These are phyloP conservation scores for Cotesia vestalis DNA, from an alignment of 1,140 invertebrate species.

Conservation along the genomic window DNA sequence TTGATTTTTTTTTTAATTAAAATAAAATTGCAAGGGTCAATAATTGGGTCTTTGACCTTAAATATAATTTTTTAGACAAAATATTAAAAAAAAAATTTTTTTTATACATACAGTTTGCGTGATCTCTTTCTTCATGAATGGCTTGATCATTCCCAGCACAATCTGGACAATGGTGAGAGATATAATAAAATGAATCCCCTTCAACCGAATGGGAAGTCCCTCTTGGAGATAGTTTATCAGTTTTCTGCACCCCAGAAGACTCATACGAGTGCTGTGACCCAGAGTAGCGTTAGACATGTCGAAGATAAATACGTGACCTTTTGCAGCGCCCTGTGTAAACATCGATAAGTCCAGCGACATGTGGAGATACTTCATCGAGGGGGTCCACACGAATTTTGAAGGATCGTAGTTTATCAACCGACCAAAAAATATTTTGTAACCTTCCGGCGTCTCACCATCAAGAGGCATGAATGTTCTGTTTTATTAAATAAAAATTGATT, in stretches of 20 bases:
- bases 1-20: too few relatives aligned
- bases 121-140: slow-evolving; percentile 76
- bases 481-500: slow-evolving; percentile 21
- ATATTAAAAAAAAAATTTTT: too few relatives aligned
- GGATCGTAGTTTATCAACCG: slow-evolving; percentile 68
- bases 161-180: slow-evolving; percentile 74
- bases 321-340: slow-evolving; percentile 65
- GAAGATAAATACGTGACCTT: slow-evolving; percentile 70
- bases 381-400: slow-evolving; percentile 68
- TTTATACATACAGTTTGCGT: slow-evolving; percentile 64
- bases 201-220: slow-evolving; percentile 71
- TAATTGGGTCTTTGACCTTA: too few relatives aligned
- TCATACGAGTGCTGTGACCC: slow-evolving; percentile 70
- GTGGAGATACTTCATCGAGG: slow-evolving; percentile 63
- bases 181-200: slow-evolving; percentile 75
- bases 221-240: slow-evolving; percentile 74
- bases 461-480: slow-evolving; percentile 45
- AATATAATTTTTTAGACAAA: too few relatives aligned
- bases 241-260: slow-evolving; percentile 70
- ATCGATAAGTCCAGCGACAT: slow-evolving; percentile 70
- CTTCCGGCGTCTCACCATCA: slow-evolving; percentile 64
- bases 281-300: slow-evolving; percentile 69
- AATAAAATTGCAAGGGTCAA: too few relatives aligned
- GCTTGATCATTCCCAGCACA: slow-evolving; percentile 72
- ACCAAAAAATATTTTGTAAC: slow-evolving; percentile 66